Base-by-base conservation (phyloP, 2,113 vertebrate genomes). In the Oncorhynchus gorbuscha region DNA sequence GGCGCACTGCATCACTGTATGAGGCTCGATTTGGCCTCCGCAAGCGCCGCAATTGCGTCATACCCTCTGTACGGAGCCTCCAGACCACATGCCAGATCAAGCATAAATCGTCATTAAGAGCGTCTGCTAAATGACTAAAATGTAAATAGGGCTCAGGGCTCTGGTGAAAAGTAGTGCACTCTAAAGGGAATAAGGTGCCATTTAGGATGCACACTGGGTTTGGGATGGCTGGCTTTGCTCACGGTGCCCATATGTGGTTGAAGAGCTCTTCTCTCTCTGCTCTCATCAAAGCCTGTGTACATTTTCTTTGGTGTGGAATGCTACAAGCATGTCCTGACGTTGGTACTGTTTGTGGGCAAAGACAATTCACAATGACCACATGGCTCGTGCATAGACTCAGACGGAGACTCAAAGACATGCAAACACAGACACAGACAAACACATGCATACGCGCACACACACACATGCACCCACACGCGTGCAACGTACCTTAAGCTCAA, bases 201-300 rank as follows among this genome's bases (percentile, higher is more conserved):
- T 45, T 45, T 45, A 35, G 39, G 39, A 45, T 45, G 39, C 39
- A 45, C 39, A 45, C 39, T 45, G 39, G 8, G 8, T 45, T 7
- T 45, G 8, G 39, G 39, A 45, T 65, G 65, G 4, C 65, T 67
- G 28, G 28, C 16, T 67, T 5, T 35, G 3, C 66, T 69, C 66
- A 39, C 16, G 4, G 32, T 39, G 32, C 7, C 66, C 66, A 69
- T 69, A 69, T 69, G 66, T 69, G 66, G 28, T n/a, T 20, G 66
- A 69, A 28, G 16, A 35, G 28, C 32, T 69, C 12, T 55, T 55
- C 32, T 69, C 28, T 69, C 66, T 35, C 30, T 30, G 14, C 24
- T 5, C 66, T 69, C 66, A 35, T 69, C 66, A 39, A 69, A 69
- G 66, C 66, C 20, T 69, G 30, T 69, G 66, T 39, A 69, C 30